phyloP scores from a whole-genome alignment of 2,113 vertebrate species.

The Ceratotherium simum region DNA sequence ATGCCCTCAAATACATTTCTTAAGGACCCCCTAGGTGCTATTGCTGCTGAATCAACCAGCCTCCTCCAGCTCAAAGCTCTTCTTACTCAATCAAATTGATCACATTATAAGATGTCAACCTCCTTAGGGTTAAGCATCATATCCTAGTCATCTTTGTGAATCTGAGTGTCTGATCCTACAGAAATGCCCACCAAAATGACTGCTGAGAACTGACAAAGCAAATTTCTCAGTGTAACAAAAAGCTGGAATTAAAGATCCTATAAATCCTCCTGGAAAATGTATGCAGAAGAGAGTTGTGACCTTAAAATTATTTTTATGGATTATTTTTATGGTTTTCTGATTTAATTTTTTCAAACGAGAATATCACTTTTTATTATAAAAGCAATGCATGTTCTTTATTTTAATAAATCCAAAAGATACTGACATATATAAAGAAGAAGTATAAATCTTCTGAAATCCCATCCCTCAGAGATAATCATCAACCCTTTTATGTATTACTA shows the following conservation, averaged over 20 bases:
- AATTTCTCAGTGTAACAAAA: not conserved
- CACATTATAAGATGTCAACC: not conserved
- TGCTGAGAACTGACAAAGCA: not conserved
- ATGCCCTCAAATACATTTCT: not conserved
- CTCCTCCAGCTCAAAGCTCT: not conserved
- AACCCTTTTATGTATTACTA: not conserved
- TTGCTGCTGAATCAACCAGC: not conserved
- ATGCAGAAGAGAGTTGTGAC: not conserved
- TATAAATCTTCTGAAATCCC: not conserved
- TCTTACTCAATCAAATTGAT: not conserved
- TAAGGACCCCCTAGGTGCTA: not conserved
- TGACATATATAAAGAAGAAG: not conserved
- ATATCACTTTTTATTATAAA: conserved; percentile 13
- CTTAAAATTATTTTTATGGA: not conserved
- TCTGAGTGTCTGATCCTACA: not conserved
- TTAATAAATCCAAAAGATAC: not conserved
- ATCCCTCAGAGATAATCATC: not conserved
- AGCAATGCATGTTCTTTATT: not conserved
- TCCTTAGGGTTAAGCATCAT: not conserved
- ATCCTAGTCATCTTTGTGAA: not conserved
- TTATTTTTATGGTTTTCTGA: not conserved
- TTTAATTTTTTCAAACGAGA: conserved; percentile 7
- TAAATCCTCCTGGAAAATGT: not conserved
- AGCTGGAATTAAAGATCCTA: not conserved
- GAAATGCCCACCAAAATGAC: not conserved